A percentile compares a stretch with the other conserved stretches of the same genome.
Conservation (phyloP, 1,140 invertebrate species). For the Diabrotica undecimpunctata region DNA sequence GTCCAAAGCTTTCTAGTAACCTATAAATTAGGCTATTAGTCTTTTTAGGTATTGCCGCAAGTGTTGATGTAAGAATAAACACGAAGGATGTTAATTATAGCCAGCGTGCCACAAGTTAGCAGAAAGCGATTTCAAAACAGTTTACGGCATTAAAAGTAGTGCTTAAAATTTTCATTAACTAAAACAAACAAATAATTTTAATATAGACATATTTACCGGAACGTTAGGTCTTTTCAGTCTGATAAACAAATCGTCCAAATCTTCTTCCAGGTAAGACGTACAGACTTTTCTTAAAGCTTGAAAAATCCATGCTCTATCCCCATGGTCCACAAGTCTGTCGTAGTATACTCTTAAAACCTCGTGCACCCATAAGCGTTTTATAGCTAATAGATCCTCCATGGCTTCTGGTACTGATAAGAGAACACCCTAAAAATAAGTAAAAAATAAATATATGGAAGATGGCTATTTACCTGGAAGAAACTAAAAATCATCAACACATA, state of each 20-base stretch:
- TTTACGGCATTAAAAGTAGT: too few relatives aligned
- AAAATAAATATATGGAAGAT: neutral
- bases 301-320: constrained; percentile 81
- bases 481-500: too few relatives aligned
- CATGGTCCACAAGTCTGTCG: constrained; percentile 83
- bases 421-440: constrained; percentile 64
- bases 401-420: constrained; percentile 89
- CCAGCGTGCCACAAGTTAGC: too few relatives aligned
- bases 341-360: constrained; percentile 92
- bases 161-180: too few relatives aligned
- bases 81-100: too few relatives aligned
- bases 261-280: constrained; percentile 50
- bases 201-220: constrained; percentile 13
- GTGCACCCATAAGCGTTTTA: constrained; percentile 93
- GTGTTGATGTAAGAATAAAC: too few relatives aligned
- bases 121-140: too few relatives aligned
- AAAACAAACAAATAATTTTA: too few relatives aligned
- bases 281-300: constrained; percentile 59
- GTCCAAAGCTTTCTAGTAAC: too few relatives aligned
- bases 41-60: too few relatives aligned
- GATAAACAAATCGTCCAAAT: constrained; percentile 50
- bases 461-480: too few relatives aligned
- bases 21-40: too few relatives aligned
- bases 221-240: constrained; percentile 43
- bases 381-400: constrained; percentile 78